Percentiles rank a stretch among this genome's conserved stretches.
phyloP scores from a whole-genome alignment of 2,888 invertebrate genomes.

The Parnassius orleans region DNA sequence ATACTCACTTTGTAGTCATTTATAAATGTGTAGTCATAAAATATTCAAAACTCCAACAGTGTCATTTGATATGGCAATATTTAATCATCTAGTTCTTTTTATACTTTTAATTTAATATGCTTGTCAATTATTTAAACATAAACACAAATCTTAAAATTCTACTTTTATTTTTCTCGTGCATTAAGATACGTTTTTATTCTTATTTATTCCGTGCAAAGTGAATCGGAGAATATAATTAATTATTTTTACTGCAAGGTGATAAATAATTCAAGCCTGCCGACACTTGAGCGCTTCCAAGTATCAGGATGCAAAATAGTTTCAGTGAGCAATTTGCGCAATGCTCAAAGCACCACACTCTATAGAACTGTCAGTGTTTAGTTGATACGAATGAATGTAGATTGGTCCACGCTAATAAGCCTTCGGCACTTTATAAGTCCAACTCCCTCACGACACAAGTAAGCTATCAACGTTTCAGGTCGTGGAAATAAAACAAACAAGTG shows the following conservation, averaged over 20 bases:
- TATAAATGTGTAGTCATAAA: too few species aligned
- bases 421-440: constrained; percentile 9
- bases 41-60: too few species aligned
- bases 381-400: constrained; percentile 4
- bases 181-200: neutral
- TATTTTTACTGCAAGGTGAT: neutral
- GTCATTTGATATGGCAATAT: too few species aligned
- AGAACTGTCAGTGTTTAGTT: constrained; percentile 13
- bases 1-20: too few species aligned
- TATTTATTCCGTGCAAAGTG: neutral
- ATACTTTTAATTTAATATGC: neutral
- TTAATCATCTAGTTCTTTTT: neutral
- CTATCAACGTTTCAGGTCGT: constrained; percentile 1
- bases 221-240: neutral
- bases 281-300: neutral
- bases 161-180: neutral
- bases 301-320: neutral
- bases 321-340: constrained; percentile 9
- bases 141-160: neutral
- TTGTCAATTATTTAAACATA: neutral
- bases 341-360: neutral
- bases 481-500: neutral
- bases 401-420: constrained; percentile 17
- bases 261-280: constrained; percentile 5
- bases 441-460: neutral